Base-by-base conservation (phyloP, 2,888 invertebrate species). In the Cheilosia scutellata region DNA sequence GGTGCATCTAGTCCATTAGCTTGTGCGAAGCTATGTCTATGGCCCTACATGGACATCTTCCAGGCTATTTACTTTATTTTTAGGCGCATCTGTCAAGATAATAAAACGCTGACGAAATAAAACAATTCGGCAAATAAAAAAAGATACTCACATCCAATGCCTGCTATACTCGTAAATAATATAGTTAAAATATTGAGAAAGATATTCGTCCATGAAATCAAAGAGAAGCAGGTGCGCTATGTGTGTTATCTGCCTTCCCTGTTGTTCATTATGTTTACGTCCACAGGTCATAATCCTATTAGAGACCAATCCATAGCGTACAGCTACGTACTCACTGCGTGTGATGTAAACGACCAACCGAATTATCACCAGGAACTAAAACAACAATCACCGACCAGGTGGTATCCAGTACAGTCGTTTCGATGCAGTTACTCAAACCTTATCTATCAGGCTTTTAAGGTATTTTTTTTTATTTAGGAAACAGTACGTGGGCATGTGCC, bases 201-300 rank as follows among this genome's bases (percentile, higher is more conserved):
- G 16, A 3, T n/a, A 44, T 16, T n/a, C 44, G 6, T 44, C 5
- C 16, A 5, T 5, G n/a, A 44, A 44, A 2, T 44, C 44, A 7
- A 44, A 44, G 5, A 44, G 44, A 11, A 3, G 37, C 44, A 16
- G 44, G 16, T 47, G 44, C 6, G 44, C n/a, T 47, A 3, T 47
- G 7, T 16, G 16, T 2, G 6, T n/a, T 16, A 6, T 20, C 20
- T 20, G 13, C n/a, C 5, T 49, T 20, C 16, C 27, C 40, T 27
- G 40, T 20, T 40, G 13, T 27, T 37, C 42, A n/a, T 60, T 29
- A 27, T 7, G 29, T 16, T 11, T 11, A 47, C 49, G 33, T 49
- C 49, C n/a, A 33, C 33, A 49, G 49, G 25, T 49, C 20, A 37
- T 25, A 63, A 63, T 63, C 47, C 20, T 49, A 63, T 49, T 63